Evolutionary conservation across 2,113 vertebrate genomes (phyloP), one percentile per base, ranked within the genome.

Genomic region (Catagonus wagneri): DNA sequence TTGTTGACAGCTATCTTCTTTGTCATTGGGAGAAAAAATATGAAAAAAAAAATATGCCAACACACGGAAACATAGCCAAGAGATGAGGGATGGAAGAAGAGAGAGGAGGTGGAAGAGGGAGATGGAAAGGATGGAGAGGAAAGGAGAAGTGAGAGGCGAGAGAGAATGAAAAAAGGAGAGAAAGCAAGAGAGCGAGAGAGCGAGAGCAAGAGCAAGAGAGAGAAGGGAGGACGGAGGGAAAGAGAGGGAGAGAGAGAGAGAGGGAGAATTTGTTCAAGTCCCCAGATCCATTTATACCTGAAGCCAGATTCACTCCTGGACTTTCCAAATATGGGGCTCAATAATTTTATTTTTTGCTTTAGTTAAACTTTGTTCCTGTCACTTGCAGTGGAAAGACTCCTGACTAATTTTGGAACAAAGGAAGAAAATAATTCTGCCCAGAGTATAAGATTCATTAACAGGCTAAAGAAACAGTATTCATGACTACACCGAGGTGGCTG

Each of bases 11-110:
- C 7, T 92, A 39, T 54, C 15, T 13, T 56, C 68, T 61, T 39
- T 83, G 78, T 10, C n/a, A 90, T 84, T 96, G 96, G 81, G 54
- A 90, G 54, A 93, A n/a, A n/a, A n/a, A n/a, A n/a, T n/a, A n/a
- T n/a, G n/a, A n/a, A n/a, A n/a, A n/a, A n/a, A n/a, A n/a, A n/a
- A 89, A 36, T 63, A 83, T 10, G 39, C 29, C 54, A 84, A 89
- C n/a, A 83, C n/a, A 80, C 4, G 85, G 85, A 96, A 89, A 74
- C 23, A 63, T 4, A 71, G 50, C 44, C 34, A 93, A 72, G 23
- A 89, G 61, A 76, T 34, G 25, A 54, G 91, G 65, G 29, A 83
- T 61, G n/a, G 27, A 92, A 56, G 17, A 6, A 83, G 7, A 2
- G 68, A 86, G 12, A 79, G n/a, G 68, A 71, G 16, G 58, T 58